phyloP scores from a whole-genome alignment of 2,113 vertebrate species.

The Pelmatolapia mariae region DNA sequence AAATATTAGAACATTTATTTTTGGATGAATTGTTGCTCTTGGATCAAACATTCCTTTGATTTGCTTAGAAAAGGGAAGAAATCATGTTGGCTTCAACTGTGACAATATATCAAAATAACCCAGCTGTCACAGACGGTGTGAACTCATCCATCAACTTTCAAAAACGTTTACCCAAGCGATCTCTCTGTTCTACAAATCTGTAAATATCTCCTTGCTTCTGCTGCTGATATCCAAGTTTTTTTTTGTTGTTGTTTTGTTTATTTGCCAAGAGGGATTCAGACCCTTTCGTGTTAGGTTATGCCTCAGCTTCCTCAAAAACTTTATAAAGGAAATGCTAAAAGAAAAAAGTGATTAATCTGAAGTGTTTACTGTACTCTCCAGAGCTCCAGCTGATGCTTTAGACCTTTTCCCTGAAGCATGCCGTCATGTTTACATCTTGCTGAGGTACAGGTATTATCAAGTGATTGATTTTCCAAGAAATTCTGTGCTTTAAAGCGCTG shows the following conservation, averaged over 20 bases:
- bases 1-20: neutral
- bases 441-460: neutral
- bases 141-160: neutral
- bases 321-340: neutral
- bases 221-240: neutral
- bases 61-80: neutral
- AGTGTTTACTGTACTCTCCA: neutral
- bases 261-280: neutral
- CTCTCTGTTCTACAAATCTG: neutral
- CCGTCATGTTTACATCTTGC: neutral
- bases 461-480: neutral
- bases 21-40: neutral
- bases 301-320: neutral
- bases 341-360: neutral
- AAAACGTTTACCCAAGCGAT: neutral
- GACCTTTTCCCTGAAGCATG: neutral
- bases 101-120: neutral
- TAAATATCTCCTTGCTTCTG: neutral
- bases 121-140: neutral
- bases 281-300: neutral
- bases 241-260: fast-evolving
- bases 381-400: neutral
- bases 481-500: neutral
- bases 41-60: neutral
- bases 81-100: neutral